Percentiles rank a stretch among this genome's conserved stretches.
These are phyloP conservation scores for Latrodectus hesperus DNA, from an alignment of 2,888 invertebrate genomes.

Conservation along the genomic window DNA sequence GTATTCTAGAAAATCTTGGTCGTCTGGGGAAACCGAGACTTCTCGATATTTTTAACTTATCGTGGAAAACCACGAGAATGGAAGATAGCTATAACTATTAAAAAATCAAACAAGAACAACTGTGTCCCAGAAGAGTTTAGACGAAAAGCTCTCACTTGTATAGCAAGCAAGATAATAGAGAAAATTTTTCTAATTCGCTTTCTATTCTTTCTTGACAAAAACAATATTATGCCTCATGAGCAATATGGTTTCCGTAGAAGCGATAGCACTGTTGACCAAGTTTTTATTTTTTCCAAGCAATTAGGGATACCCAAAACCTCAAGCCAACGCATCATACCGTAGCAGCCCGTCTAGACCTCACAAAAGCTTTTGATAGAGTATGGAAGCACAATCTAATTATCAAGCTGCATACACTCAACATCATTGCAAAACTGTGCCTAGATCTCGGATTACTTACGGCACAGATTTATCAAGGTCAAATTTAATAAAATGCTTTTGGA, in stretches of 20 bases:
- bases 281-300: background rate
- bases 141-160: background rate
- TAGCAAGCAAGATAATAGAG: background rate
- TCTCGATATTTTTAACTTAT: conserved; percentile 8
- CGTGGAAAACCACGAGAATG: background rate
- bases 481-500: conserved; percentile 14
- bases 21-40: background rate
- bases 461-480: conserved; percentile 28
- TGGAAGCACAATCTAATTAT: conserved; percentile 9
- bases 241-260: conserved; percentile 12
- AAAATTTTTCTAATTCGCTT: background rate
- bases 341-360: background rate
- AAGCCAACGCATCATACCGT: background rate
- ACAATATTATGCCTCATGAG: background rate
- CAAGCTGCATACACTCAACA: background rate
- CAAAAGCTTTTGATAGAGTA: conserved; percentile 21
- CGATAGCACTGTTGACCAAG: background rate
- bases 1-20: conserved; percentile 4
- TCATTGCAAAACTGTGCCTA: conserved; percentile 6
- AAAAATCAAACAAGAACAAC: conserved; percentile 6
- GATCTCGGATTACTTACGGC: conserved; percentile 7
- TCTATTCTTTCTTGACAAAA: background rate
- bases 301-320: background rate
- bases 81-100: conserved; percentile 26
- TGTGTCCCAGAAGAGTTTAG: background rate